phyloP scores from a whole-genome alignment of 2,888 invertebrate species.

The Amblyjoppa fuscipennis region DNA sequence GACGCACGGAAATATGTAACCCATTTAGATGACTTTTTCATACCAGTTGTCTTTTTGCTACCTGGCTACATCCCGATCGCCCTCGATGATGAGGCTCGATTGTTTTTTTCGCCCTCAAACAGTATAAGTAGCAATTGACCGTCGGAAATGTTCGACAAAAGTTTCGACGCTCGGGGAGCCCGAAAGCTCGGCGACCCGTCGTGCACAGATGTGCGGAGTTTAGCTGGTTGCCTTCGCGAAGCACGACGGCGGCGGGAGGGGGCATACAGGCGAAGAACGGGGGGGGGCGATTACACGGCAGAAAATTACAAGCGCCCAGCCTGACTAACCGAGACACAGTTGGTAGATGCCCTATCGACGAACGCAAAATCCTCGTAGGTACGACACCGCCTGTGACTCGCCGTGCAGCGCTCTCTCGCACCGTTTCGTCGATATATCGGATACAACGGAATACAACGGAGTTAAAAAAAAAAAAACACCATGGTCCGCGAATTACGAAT shows the following conservation, averaged over 20 bases:
- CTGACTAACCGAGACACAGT: constrained; percentile 9
- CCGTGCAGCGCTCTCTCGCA: neutral
- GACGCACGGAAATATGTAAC: too few species aligned
- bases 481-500: neutral
- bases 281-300: constrained; percentile 8
- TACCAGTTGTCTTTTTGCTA: too few species aligned
- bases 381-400: neutral
- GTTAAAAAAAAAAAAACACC: neutral
- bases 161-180: neutral
- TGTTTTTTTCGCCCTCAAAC: neutral
- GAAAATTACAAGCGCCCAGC: constrained; percentile 8
- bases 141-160: neutral
- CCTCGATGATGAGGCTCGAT: neutral
- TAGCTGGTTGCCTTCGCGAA: neutral
- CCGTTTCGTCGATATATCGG: neutral
- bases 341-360: constrained; percentile 18
- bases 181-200: constrained; percentile 6
- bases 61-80: too few species aligned
- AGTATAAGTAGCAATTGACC: neutral
- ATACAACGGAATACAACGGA: neutral
- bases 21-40: too few species aligned
- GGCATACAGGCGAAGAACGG: neutral
- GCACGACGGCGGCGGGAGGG: neutral
- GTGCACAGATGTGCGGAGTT: neutral
- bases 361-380: neutral